Evolutionary conservation across 2,888 invertebrate genomes (phyloP).

Genomic region (Drosophila parthenogenetica): DNA sequence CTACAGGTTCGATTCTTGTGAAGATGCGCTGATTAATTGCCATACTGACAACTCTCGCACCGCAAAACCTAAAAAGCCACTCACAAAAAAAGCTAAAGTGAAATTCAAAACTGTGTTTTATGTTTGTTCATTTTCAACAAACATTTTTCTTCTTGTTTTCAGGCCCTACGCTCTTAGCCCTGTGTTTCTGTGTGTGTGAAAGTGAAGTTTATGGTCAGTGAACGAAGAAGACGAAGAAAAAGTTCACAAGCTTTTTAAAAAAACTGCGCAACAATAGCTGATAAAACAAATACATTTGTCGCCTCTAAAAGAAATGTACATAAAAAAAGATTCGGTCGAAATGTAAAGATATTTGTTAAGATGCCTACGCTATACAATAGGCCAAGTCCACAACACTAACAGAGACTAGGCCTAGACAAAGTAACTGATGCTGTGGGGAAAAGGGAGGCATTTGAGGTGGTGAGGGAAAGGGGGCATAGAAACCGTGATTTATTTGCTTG

Average conservation of each 20-base stretch:
- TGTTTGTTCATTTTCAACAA: conserved; percentile 76
- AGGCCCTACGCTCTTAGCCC: conserved; percentile 23
- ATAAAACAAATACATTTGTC: conserved; percentile 79
- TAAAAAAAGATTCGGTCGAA: conserved; percentile 66
- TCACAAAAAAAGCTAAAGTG: conserved; percentile 51
- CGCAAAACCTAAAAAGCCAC: conserved; percentile 74
- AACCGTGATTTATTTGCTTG: conserved; percentile 77
- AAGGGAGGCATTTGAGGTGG: neutral
- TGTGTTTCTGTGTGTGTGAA: conserved; percentile 68
- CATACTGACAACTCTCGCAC: conserved; percentile 68
- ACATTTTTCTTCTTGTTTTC: conserved; percentile 68
- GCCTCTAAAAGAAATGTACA: conserved; percentile 69
- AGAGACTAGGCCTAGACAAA: conserved; percentile 21
- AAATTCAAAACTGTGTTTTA: conserved; percentile 69
- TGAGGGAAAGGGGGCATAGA: conserved; percentile 20
- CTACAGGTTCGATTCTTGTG: conserved; percentile 29
- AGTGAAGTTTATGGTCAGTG: conserved; percentile 70
- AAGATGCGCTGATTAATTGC: conserved; percentile 80
- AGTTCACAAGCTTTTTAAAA: conserved; percentile 67
- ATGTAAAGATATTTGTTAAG: conserved; percentile 71
- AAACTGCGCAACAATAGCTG: conserved; percentile 70
- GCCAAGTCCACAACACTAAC: conserved; percentile 3
- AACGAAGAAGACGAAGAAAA: conserved; percentile 27
- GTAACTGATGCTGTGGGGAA: neutral
- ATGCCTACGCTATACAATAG: conserved; percentile 69